Evolutionary conservation across 2,113 vertebrate genomes (phyloP).

Genomic region (Barnardius zonarius): DNA sequence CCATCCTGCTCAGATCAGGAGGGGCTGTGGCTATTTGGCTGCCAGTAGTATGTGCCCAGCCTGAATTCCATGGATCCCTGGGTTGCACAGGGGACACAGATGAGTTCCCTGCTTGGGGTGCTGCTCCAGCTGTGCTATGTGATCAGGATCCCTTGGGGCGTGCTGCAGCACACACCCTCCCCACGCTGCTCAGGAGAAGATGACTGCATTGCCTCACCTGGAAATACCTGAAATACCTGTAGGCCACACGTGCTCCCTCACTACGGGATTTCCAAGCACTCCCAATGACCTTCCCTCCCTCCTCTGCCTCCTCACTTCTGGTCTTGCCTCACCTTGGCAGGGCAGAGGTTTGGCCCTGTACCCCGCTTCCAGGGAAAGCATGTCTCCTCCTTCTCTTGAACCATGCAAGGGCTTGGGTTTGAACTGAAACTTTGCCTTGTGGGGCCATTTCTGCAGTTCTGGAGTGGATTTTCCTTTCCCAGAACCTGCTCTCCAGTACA

Average conservation of each 20-base stretch:
- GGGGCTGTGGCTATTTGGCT: neutral
- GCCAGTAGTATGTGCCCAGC: neutral
- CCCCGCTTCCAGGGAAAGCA: neutral
- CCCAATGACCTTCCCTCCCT: neutral
- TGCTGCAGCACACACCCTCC: neutral
- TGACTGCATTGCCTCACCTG: neutral
- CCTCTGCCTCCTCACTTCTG: neutral
- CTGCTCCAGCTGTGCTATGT: neutral
- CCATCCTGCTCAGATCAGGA: neutral
- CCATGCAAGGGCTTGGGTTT: neutral
- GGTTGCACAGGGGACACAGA: rapidly evolving
- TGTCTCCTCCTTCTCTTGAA: neutral
- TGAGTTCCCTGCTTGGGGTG: neutral
- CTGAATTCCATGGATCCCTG: neutral
- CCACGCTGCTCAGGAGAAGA: neutral
- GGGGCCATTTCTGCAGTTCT: neutral
- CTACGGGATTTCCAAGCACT: neutral
- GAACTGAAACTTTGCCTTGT: neutral
- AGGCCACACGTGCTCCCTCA: neutral
- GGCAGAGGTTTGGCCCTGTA: neutral
- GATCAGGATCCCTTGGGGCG: neutral
- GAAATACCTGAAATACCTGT: constrained; percentile 55
- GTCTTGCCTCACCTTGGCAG: neutral
- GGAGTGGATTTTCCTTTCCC: constrained; percentile 20
- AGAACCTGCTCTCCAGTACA: neutral